These are phyloP conservation scores for Euwallacea similis DNA, from an alignment of 1,140 invertebrate genomes.

Conservation along the genomic window DNA sequence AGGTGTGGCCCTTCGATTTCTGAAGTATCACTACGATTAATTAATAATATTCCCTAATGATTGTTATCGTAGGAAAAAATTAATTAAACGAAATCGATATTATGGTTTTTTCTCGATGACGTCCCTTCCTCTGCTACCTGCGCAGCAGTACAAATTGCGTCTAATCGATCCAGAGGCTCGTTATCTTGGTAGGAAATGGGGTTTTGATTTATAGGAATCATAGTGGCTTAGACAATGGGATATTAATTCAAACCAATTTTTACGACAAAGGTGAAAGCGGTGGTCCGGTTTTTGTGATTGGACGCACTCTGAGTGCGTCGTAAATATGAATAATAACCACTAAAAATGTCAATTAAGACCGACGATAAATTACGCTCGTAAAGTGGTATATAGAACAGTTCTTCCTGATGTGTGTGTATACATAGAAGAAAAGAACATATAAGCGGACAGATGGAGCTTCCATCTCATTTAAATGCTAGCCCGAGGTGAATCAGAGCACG, in stretches of 20 bases:
- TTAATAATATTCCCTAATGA: slow-evolving; percentile 8
- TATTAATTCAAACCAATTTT: slow-evolving; percentile 6
- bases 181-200: slow-evolving; percentile 1
- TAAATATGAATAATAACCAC: not conserved
- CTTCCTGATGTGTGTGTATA: not conserved
- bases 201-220: slow-evolving; percentile 5
- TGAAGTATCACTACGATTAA: slow-evolving; percentile 9
- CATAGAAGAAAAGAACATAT: not conserved
- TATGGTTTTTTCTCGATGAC: not conserved
- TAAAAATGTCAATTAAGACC: slow-evolving; percentile 3
- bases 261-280: not conserved
- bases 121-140: not conserved
- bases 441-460: slow-evolving; percentile 6
- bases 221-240: not conserved
- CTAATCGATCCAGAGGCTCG: not conserved
- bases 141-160: not conserved
- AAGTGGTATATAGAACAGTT: too few species aligned
- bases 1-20: not conserved
- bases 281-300: not conserved
- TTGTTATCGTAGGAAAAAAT: not conserved
- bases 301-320: too few species aligned
- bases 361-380: not conserved
- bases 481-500: slow-evolving; percentile 26
- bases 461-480: slow-evolving; percentile 30
- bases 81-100: not conserved